A percentile compares a stretch with the other conserved stretches of the same genome.
Conservation (phyloP, 2,113 vertebrate species). For the Furnarius figulus region DNA sequence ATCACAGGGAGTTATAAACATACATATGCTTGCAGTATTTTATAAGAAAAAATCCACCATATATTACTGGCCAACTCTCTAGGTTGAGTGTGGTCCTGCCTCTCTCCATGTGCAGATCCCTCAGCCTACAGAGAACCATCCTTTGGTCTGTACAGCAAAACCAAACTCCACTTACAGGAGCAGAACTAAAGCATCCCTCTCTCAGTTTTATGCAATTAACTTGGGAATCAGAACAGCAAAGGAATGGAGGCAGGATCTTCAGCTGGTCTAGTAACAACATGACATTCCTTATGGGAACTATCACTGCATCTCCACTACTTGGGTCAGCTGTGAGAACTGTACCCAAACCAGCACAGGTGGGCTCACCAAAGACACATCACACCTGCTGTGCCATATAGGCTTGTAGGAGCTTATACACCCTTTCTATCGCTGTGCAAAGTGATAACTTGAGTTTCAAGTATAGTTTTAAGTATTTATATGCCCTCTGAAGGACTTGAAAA, state of each 20-base stretch:
- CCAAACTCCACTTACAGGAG: neutral
- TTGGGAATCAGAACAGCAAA: neutral
- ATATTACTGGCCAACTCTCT: neutral
- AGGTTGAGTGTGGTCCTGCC: neutral
- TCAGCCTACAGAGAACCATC: neutral
- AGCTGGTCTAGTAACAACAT: neutral
- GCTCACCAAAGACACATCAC: neutral
- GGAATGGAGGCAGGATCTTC: neutral
- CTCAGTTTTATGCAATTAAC: neutral
- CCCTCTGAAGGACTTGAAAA: neutral
- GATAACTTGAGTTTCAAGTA: neutral
- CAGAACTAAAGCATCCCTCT: neutral
- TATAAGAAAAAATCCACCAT: rapidly evolving
- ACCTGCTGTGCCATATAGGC: neutral
- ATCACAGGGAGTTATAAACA: neutral
- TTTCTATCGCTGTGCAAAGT: neutral
- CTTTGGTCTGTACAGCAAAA: neutral
- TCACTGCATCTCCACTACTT: neutral
- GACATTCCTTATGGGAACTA: neutral
- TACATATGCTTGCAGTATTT: neutral
- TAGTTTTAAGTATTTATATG: neutral
- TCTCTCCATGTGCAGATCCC: neutral
- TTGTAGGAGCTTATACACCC: rapidly evolving
- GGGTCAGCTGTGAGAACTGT: neutral
- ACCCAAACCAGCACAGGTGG: neutral